phyloP scores from a whole-genome alignment of 2,888 invertebrate species.

The Holacanthella duospinosa region DNA sequence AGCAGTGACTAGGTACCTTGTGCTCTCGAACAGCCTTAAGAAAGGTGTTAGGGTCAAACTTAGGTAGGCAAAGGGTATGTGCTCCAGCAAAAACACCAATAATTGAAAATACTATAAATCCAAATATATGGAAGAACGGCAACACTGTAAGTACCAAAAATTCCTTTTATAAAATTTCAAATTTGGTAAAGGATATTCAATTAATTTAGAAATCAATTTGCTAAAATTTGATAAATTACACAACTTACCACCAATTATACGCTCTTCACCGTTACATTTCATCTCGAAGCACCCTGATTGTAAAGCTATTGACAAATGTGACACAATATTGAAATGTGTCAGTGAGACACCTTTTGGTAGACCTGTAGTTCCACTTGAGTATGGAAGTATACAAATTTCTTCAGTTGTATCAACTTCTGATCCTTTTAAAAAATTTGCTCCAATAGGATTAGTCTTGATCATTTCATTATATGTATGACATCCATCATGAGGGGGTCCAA shows the following conservation, averaged over 20 bases:
- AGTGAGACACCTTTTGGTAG: slow-evolving; percentile 31
- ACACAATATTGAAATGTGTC: slow-evolving; percentile 27
- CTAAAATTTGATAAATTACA: no score
- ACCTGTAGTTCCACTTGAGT: slow-evolving; percentile 54
- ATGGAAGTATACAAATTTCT: slow-evolving; percentile 47
- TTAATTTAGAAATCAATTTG: no score
- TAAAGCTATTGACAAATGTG: no score
- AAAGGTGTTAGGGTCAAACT: slow-evolving; percentile 27
- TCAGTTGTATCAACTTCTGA: slow-evolving; percentile 28
- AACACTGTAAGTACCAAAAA: slow-evolving; percentile 16
- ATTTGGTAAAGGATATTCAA: no score
- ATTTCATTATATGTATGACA: slow-evolving; percentile 26
- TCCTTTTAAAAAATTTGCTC: slow-evolving; percentile 20
- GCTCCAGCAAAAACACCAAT: slow-evolving; percentile 19
- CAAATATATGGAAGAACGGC: slow-evolving; percentile 34
- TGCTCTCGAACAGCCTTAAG: slow-evolving; percentile 25
- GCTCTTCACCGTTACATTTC: neutral
- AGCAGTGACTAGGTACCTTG: no score
- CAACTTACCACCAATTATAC: neutral
- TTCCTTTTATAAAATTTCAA: no score
- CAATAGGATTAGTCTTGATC: slow-evolving; percentile 21
- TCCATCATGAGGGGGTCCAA: slow-evolving; percentile 11
- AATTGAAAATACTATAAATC: slow-evolving; percentile 18
- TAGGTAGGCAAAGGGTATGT: slow-evolving; percentile 22
- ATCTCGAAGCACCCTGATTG: no score